Percentiles rank a stretch among this genome's conserved stretches.
phyloP scores from a whole-genome alignment of 2,113 vertebrate genomes.

The Salvelinus fontinalis region DNA sequence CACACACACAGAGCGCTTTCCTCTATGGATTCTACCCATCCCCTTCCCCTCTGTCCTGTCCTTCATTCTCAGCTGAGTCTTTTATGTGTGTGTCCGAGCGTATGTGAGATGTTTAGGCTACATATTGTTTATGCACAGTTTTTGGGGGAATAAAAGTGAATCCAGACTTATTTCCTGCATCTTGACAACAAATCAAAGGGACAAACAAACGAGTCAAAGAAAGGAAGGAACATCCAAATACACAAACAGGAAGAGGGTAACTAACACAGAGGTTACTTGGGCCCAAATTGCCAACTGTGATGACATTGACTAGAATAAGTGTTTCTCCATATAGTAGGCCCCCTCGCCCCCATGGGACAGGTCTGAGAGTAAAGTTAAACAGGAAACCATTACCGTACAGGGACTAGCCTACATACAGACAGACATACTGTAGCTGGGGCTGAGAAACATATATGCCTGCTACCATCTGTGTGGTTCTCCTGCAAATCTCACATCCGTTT shows the following conservation, averaged over 20 bases:
- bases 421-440: slow-evolving; percentile 1
- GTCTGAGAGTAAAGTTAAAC: slow-evolving; percentile 39
- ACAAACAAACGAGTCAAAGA: too few relatives aligned
- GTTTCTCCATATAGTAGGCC: background rate
- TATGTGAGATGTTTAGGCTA: background rate
- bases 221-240: too few relatives aligned
- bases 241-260: background rate
- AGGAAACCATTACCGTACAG: slow-evolving; percentile 44
- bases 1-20: background rate
- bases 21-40: too few relatives aligned
- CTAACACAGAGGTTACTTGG: background rate
- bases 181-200: too few relatives aligned
- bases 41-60: too few relatives aligned
- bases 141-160: too few relatives aligned
- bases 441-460: slow-evolving; percentile 43
- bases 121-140: background rate
- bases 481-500: too few relatives aligned
- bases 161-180: too few relatives aligned
- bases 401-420: slow-evolving; percentile 22
- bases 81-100: background rate
- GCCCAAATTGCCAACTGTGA: background rate
- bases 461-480: background rate
- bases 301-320: background rate
- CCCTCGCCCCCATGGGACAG: slow-evolving; percentile 27
- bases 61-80: too few relatives aligned